These are phyloP conservation scores for Chelidonichthys spinosus DNA, from an alignment of 2,797 vertebrate species.

Conservation along the genomic window DNA sequence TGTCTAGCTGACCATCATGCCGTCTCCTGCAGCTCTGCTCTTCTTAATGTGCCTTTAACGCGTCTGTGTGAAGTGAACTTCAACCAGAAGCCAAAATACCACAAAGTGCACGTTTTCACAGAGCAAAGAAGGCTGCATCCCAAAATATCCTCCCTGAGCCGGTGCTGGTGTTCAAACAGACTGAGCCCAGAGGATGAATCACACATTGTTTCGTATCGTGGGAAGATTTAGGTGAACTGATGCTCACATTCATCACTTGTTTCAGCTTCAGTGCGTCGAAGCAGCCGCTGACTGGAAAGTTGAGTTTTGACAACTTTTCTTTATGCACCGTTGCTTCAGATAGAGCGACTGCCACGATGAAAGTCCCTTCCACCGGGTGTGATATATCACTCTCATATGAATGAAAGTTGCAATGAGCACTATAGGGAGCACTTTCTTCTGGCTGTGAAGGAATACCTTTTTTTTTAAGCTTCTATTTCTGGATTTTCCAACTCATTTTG, in stretches of 20 bases:
- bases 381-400: background rate
- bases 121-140: background rate
- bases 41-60: background rate
- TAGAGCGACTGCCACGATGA: background rate
- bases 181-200: background rate
- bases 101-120: background rate
- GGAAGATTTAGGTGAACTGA: conserved; percentile 1
- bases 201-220: conserved; percentile 10
- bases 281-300: no score
- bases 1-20: no score
- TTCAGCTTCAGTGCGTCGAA: background rate
- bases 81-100: conserved; percentile 12
- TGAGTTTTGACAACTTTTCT: background rate
- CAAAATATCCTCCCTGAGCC: background rate
- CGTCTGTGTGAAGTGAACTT: background rate
- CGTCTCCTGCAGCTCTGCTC: no score
- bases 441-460: background rate
- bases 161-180: background rate
- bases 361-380: background rate
- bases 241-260: background rate
- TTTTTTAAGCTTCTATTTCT: no score
- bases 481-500: no score
- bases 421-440: background rate
- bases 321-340: background rate
- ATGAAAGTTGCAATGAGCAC: no score